These are phyloP conservation scores for Rhingia rostrata DNA, from an alignment of 2,888 invertebrate species.

Conservation along the genomic window DNA sequence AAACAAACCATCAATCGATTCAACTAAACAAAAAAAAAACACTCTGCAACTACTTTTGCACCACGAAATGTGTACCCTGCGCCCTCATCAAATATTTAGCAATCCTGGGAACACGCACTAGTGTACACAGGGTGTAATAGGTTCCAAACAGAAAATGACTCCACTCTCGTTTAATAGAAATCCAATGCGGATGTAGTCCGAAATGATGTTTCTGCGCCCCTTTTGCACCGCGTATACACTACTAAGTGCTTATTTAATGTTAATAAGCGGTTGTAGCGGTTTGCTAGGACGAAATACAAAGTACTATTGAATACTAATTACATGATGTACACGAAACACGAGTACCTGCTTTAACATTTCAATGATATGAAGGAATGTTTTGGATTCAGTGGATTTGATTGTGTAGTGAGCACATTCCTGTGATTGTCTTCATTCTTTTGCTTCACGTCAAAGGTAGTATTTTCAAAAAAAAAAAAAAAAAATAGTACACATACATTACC, in stretches of 20 bases:
- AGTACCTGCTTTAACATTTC: too few relatives aligned
- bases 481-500: too few relatives aligned
- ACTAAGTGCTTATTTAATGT: constrained; percentile 71
- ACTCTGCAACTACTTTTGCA: neutral
- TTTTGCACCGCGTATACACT: constrained; percentile 38
- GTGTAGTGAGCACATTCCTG: too few relatives aligned
- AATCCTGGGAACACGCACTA: constrained; percentile 32
- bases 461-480: too few relatives aligned
- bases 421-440: too few relatives aligned
- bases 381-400: too few relatives aligned
- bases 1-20: constrained; percentile 9
- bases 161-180: constrained; percentile 37
- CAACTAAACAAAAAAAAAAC: constrained; percentile 11
- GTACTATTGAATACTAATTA: constrained; percentile 65
- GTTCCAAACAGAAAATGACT: neutral
- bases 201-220: constrained; percentile 40
- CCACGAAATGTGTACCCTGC: constrained; percentile 18
- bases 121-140: neutral
- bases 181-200: constrained; percentile 54
- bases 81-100: constrained; percentile 61
- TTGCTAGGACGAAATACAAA: constrained; percentile 45
- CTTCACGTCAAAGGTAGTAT: too few relatives aligned
- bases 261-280: constrained; percentile 69
- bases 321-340: neutral
- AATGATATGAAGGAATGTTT: too few relatives aligned